Conservation (phyloP, 2,797 vertebrate species). For the Coregonus suidteri region DNA sequence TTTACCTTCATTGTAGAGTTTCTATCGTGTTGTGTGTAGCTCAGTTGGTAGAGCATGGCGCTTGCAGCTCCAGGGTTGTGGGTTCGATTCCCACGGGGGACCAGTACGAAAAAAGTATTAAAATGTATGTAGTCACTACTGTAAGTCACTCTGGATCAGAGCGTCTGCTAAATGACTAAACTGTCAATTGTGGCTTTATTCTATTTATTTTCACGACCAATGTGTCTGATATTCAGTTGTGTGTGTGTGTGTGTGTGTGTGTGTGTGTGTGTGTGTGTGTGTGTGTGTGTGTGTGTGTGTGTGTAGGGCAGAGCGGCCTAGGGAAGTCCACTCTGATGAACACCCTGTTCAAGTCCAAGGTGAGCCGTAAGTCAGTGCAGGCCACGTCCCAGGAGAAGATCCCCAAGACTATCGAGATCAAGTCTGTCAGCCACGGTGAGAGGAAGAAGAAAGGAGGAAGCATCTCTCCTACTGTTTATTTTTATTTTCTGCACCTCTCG, state of each 20-base stretch:
- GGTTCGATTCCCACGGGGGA: too few species aligned
- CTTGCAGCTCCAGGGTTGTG: too few species aligned
- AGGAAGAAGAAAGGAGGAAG: not conserved
- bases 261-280: not conserved
- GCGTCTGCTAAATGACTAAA: not conserved
- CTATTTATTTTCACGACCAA: not conserved
- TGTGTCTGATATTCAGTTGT: not conserved
- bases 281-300: slow-evolving; percentile 7
- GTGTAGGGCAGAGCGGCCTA: slow-evolving; percentile 91
- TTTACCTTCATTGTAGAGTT: too few species aligned
- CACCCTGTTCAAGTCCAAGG: slow-evolving; percentile 98
- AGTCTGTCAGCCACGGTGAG: slow-evolving; percentile 93
- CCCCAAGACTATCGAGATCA: slow-evolving; percentile 97
- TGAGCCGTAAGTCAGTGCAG: slow-evolving; percentile 93
- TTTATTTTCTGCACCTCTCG: too few species aligned
- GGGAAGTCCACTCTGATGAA: slow-evolving; percentile 99
- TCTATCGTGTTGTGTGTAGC: too few species aligned
- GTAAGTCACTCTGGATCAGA: too few species aligned
- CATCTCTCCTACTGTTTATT: not conserved
- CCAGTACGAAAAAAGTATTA: not conserved
- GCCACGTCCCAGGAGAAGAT: slow-evolving; percentile 89
- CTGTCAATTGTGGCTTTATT: not conserved
- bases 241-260: slow-evolving; percentile 9
- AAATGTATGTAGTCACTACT: too few species aligned
- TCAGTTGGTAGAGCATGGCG: too few species aligned